A percentile compares a stretch with the other conserved stretches of the same genome.
Conservation (phyloP, 2,797 vertebrate genomes). For the Halcyon leucocephala region DNA sequence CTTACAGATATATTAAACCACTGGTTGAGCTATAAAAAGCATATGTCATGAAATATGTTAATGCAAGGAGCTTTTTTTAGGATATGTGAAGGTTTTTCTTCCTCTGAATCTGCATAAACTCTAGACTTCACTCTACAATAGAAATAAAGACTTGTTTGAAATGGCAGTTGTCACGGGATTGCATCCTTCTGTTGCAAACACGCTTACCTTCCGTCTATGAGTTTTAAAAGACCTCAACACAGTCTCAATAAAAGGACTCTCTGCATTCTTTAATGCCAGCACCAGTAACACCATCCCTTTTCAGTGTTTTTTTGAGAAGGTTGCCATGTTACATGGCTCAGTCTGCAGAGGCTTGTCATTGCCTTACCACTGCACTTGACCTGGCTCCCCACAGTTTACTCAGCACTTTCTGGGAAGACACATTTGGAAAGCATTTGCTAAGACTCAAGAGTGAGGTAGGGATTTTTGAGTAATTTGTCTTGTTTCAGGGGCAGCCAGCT, state of each 20-base stretch:
- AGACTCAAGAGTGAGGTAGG: not conserved
- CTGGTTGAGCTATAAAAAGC: not conserved
- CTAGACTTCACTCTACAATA: not conserved
- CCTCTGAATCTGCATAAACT: not conserved
- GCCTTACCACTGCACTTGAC: not conserved
- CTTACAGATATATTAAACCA: not conserved
- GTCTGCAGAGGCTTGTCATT: not conserved
- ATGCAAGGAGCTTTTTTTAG: not conserved
- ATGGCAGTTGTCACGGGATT: fast-evolving
- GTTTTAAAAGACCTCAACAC: not conserved
- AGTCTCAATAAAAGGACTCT: not conserved
- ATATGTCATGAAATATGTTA: not conserved
- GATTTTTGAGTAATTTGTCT: not conserved
- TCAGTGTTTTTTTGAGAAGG: not conserved
- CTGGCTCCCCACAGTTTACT: not conserved
- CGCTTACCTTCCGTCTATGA: not conserved
- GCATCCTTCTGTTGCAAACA: not conserved
- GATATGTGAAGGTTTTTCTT: not conserved
- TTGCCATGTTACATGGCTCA: fast-evolving
- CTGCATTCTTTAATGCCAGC: not conserved
- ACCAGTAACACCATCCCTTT: not conserved
- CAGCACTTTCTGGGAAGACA: not conserved
- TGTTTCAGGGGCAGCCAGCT: not conserved
- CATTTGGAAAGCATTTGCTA: not conserved
- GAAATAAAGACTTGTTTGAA: not conserved